Evolutionary conservation across 2,113 vertebrate species (phyloP).

Genomic region (Pygoscelis adeliae): DNA sequence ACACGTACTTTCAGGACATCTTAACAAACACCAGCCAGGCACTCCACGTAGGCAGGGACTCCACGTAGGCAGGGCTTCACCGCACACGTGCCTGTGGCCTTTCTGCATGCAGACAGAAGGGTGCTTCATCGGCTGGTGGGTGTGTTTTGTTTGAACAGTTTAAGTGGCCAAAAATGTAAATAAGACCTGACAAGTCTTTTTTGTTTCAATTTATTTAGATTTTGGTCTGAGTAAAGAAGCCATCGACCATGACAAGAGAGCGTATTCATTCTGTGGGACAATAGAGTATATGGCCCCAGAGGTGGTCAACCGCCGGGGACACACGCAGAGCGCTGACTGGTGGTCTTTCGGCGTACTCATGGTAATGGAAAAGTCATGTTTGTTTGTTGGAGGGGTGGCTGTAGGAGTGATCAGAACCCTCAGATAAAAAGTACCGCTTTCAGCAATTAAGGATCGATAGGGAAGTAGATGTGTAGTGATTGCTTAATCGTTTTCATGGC

Average conservation of each 20-base stretch:
- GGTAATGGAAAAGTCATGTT: conserved; percentile 70
- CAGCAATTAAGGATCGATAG: background rate
- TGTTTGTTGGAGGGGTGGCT: background rate
- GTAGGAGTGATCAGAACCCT: background rate
- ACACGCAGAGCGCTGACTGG: conserved; percentile 96
- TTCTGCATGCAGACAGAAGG: background rate
- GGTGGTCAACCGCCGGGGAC: conserved; percentile 93
- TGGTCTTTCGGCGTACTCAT: conserved; percentile 97
- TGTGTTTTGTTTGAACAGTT: background rate
- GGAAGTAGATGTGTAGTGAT: background rate
- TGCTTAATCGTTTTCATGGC: background rate
- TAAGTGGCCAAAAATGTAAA: background rate
- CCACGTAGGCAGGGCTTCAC: accelerated
- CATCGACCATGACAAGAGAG: conserved; percentile 93
- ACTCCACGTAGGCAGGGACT: accelerated
- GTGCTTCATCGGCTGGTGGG: background rate
- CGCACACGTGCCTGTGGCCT: accelerated
- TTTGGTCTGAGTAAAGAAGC: conserved; percentile 97
- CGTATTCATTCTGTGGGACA: conserved; percentile 95
- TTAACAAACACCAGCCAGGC: background rate
- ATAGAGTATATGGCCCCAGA: conserved; percentile 98
- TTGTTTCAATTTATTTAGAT: conserved; percentile 72
- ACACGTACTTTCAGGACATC: accelerated
- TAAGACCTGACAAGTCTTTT: background rate
- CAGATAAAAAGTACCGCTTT: background rate